Evolutionary conservation across 1,140 invertebrate genomes (phyloP), one percentile per base, ranked within the genome.

Genomic region (Drosophila bocqueti): DNA sequence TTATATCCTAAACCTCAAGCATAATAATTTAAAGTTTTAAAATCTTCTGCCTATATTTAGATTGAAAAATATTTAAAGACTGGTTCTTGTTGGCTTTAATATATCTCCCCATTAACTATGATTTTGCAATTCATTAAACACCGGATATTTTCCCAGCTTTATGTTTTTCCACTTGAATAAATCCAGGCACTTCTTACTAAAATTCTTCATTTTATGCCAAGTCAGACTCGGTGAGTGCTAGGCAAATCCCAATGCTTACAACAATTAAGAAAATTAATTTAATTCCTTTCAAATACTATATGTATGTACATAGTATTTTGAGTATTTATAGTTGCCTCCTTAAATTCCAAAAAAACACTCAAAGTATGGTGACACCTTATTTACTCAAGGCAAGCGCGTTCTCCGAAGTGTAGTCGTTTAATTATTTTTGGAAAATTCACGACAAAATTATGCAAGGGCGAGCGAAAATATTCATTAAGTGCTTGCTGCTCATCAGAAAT

Each of bases 401-500:
- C 36, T 24, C 15, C n/a, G 9, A 64, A 42, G 57, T 11, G 58
- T 13, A 63, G 59, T 57, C 74, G 38, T 63, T 85, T 85, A 85
- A 85, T 85, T 85, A 85, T 71, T 79, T 81, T 64, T 36, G 26
- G 61, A 71, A 79, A 81, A 79, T 85, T 69, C 66, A 79, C 78
- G n/a, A 55, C 54, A 59, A 84, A 78, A 84, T 74, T 78, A 61
- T 66, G 58, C 38, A 66, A 75, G 69, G 54, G 50, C 54, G 15
- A 43, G 43, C 40, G 47, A 75, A 69, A 81, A 76, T 81, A 86
- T 85, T 85, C 83, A 85, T 85, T 79, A 81, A 69, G 21, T 76
- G 64, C 50, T 42, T 40, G 54, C 52, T 78, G 74, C 82, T 85
- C 82, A 85, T 85, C 82, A 85, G 74, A 85, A 79, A 81, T 85